Base-by-base conservation (phyloP, 2,888 invertebrate species). In the Conistra vaccinii region DNA sequence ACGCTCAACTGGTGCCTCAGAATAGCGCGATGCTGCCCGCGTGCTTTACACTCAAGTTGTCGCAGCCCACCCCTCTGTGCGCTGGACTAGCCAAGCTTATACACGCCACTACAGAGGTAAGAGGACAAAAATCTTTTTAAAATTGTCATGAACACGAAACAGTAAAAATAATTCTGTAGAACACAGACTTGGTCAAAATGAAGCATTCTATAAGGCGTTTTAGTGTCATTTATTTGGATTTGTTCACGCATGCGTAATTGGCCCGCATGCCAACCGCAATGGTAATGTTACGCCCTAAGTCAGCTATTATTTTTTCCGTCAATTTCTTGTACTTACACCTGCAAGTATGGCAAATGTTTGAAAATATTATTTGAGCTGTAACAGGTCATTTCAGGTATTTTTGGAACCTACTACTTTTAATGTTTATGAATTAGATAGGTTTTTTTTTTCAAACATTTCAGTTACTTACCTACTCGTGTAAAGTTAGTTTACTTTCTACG, bases 1-100 rank as follows among this genome's bases (percentile, higher is more conserved):
- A 98, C 94, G 98, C 98, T 2, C 97, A 97, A 32, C 95, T 99
- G 63, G 98, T 97, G 80, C 97, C 98, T 72, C 97, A 98, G 87
- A 99, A 99, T 95, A 99, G 99, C 85, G 98, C 98, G 62, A 97
- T 98, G 92, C 96, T 99, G 89, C 99, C 99, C 0, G 99, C 99
- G 0, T 98, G 98, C 91, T 99, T 99, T 95, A 98, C 95, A 0
- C 92, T 96, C 29, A 97, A 97, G 80, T 96, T 99, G 67, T 98
- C 98, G 70, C 98, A 98, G 90, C 98, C 99, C 3, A 97, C 98
- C 95, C 99, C 99, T 0, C 97, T 99, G 85, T 98, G 99, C 88
- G 96, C 98, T 45, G 97, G 97, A 32, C 96, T 99, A 53, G 97
- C 99, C 48, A 97, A 97, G 85, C 92, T 95, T 26, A 96, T 96